Evolutionary conservation across 1,140 invertebrate species (phyloP), one percentile per base, ranked within the genome.

Genomic region (Acromyrmex heyeri): DNA sequence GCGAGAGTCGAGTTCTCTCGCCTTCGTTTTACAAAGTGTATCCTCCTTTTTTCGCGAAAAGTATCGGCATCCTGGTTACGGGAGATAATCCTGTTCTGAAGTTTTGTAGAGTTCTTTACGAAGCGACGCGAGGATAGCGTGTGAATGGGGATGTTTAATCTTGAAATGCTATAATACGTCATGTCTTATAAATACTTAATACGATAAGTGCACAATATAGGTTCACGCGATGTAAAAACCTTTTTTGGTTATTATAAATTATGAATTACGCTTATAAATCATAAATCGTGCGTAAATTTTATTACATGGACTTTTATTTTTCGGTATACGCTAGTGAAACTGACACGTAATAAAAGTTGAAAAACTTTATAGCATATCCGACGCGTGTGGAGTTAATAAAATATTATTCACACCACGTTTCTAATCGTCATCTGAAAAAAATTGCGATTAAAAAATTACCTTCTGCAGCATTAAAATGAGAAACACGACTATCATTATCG

Each of bases 11-110:
- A 53, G 27, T 27, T 59, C 24, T 16, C 27, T 59, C 55, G 53
- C 3, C 12, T 61, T 48, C 21, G 18, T 48, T 38, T 8, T 27
- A 24, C 44, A 38, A 79, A 69, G 38, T 48, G 30, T 27, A 75
- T 62, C 48, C 21, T 77, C 4, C 24, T 59, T 86, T 21, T 72
- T 16, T 12, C 34, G 1, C 4, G 55, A 14, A 3, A 34, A 57
- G 48, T 65, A 85, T 77, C 59, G 59, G 34, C 73, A 48, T 53
- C 48, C 38, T 24, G 21, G 21, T 69, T 61, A 61, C 34, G 30
- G 21, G 16, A 34, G 44, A 76, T 75, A 83, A 83, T 83, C 30
- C 38, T 30, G 30, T 53, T 62, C 6, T 6, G 2, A 59, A 62
- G 24, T 75, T 61, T 50, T n/a, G n/a, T 21, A 18, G 34, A 5